A percentile compares a stretch with the other conserved stretches of the same genome.
Evolutionary conservation across 2,888 invertebrate species (phyloP).

Genomic region (Napeogenes inachia): DNA sequence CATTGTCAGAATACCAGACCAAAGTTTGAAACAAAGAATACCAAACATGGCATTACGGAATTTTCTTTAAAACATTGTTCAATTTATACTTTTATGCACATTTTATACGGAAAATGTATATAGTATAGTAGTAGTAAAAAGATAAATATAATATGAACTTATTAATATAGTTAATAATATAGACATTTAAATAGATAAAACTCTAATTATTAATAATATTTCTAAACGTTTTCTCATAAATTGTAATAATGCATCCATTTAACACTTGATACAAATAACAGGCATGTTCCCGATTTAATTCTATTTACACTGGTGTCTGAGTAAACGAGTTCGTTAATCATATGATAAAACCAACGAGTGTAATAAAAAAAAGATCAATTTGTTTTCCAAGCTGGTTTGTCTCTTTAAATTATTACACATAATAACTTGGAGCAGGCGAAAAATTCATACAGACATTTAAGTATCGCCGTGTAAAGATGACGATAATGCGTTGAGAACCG

Average conservation of each 20-base stretch:
- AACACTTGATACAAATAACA: too few species aligned
- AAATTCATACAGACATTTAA: slow-evolving; percentile 16
- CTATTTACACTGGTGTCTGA: background rate
- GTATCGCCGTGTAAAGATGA: slow-evolving; percentile 17
- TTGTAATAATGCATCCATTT: background rate
- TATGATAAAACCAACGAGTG: background rate
- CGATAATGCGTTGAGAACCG: slow-evolving; percentile 23
- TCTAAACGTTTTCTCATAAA: background rate
- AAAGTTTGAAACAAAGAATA: slow-evolving; percentile 17
- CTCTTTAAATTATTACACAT: slow-evolving; percentile 11
- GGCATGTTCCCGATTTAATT: background rate
- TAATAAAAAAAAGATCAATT: slow-evolving; percentile 10
- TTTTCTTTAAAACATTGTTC: background rate
- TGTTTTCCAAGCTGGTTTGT: slow-evolving; percentile 8
- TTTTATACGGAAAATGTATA: background rate
- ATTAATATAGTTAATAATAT: too few species aligned
- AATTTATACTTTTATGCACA: background rate
- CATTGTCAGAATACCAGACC: slow-evolving; percentile 29
- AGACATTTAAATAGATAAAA: too few species aligned
- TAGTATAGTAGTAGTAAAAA: too few species aligned
- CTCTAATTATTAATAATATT: too few species aligned
- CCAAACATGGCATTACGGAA: slow-evolving; percentile 8
- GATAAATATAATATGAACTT: too few species aligned
- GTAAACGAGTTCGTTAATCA: slow-evolving; percentile 4
- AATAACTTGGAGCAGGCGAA: background rate